Base-by-base conservation (phyloP, 23 tunicate species). In the Ascidia mentula region DNA sequence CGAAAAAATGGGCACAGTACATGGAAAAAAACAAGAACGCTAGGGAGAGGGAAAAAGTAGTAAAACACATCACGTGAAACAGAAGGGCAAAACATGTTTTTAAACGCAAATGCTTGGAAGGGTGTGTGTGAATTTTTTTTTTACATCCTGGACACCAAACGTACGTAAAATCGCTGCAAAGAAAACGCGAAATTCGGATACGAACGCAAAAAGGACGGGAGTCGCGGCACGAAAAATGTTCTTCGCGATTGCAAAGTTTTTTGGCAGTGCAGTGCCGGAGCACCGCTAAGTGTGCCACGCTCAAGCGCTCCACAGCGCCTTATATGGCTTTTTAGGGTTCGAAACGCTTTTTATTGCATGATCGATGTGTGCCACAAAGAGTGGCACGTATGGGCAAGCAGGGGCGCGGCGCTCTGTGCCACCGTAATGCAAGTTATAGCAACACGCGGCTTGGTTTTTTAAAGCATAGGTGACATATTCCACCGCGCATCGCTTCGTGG, bases 391-490 rank as follows among this genome's bases (percentile, higher is more conserved):
- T 53, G 65, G 65, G 65, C 65, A 53, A 53, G 65, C 65, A 53
- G 65, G 24, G 65, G 24, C 65, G 65, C 65, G 65, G 65, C 24
- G 22, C 24, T 53, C 65, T n/a, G 65, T 53, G 65, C 65, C 65
- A 53, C 65, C 65, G 65, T 53, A 53, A 53, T 53, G 65, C 65
- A n/a, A n/a, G 65, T 26, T 53, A 53, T 53, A 53, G 65, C 65
- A 53, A 53, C 65, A 53, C n/a, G 24, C 65, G 22, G 24, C 65
- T 20, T 53, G 15, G 15, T 42, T 12, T 42, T 26, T 6, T 53
- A 53, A 53, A 53, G 65, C 65, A 53, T 53, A 53, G 65, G 65
- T 53, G 65, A 53, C 65, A 28, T n/a, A 9, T 53, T 28, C 22
- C 65, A 53, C 22, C 24, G 22, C 22, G 12, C 65, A 53, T 5